These are phyloP conservation scores for Marcusenius ussheri DNA, from an alignment of 2,113 vertebrate species.

Conservation along the genomic window DNA sequence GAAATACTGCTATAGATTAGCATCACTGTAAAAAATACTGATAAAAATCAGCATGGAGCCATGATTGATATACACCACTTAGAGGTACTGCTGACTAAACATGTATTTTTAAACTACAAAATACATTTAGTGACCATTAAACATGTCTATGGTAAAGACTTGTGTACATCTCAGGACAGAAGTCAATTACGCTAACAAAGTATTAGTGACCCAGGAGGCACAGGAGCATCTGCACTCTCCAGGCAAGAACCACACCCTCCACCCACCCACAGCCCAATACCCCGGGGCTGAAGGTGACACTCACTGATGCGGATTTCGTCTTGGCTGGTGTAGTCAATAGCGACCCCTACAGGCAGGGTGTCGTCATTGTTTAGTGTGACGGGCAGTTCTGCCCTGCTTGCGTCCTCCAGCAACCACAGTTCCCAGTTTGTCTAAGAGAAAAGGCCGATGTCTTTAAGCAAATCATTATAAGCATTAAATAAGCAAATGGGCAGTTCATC, in stretches of 20 bases:
- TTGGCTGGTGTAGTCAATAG: constrained; percentile 80
- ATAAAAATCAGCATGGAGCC: background rate
- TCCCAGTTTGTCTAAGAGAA: constrained; percentile 76
- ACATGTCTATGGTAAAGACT: background rate
- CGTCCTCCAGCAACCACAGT: constrained; percentile 84
- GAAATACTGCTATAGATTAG: background rate
- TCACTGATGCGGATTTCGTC: constrained; percentile 76
- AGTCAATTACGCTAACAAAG: background rate
- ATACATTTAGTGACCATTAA: background rate
- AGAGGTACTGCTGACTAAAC: background rate
- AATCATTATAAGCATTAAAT: background rate
- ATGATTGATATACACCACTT: background rate
- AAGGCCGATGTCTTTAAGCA: background rate
- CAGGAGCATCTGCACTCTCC: background rate
- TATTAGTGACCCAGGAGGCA: background rate
- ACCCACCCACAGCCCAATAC: background rate
- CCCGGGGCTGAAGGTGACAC: constrained; percentile 30
- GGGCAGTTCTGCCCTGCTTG: constrained; percentile 83
- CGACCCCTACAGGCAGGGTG: constrained; percentile 82
- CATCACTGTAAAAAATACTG: background rate
- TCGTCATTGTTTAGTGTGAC: constrained; percentile 82
- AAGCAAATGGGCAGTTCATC: background rate
- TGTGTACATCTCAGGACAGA: background rate
- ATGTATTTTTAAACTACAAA: background rate
- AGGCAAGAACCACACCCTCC: background rate